Conservation (phyloP, 1,140 invertebrate genomes). For the Proales similis region DNA sequence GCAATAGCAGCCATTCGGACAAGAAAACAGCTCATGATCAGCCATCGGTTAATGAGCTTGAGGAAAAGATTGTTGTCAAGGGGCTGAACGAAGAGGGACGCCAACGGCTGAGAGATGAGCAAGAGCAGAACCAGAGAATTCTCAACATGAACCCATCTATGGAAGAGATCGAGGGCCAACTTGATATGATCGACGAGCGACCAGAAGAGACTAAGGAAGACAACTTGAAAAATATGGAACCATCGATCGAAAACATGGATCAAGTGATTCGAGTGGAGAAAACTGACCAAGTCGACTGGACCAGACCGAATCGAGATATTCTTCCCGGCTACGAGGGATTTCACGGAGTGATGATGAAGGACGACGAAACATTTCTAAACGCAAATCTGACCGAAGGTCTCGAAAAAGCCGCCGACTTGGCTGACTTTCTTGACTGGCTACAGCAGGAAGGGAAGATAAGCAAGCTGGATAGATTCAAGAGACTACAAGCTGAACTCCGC, state of each 20-base stretch:
- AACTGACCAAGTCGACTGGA: background rate
- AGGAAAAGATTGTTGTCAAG: too few relatives aligned
- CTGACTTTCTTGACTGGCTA: slow-evolving; percentile 20
- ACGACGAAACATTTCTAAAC: background rate
- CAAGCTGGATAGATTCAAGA: slow-evolving; percentile 11
- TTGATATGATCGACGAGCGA: background rate
- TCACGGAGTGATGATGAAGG: slow-evolving; percentile 9
- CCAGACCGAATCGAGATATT: background rate
- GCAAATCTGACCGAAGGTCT: background rate
- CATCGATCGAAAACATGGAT: background rate
- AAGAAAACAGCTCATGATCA: too few relatives aligned
- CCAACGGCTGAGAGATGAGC: too few relatives aligned
- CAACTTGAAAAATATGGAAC: background rate
- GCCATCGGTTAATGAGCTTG: too few relatives aligned
- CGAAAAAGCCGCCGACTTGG: background rate
- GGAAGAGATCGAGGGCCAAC: background rate
- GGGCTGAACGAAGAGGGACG: too few relatives aligned
- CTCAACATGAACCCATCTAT: background rate
- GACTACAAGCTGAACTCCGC: slow-evolving; percentile 23
- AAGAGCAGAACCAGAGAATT: too few relatives aligned
- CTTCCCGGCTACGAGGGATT: slow-evolving; percentile 4
- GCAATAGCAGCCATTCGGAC: background rate
- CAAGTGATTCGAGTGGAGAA: background rate
- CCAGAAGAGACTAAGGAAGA: background rate
- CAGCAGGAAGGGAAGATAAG: slow-evolving; percentile 7